These are phyloP conservation scores for Drosophila paulistorum DNA, from an alignment of 1,140 invertebrate genomes.

Conservation along the genomic window DNA sequence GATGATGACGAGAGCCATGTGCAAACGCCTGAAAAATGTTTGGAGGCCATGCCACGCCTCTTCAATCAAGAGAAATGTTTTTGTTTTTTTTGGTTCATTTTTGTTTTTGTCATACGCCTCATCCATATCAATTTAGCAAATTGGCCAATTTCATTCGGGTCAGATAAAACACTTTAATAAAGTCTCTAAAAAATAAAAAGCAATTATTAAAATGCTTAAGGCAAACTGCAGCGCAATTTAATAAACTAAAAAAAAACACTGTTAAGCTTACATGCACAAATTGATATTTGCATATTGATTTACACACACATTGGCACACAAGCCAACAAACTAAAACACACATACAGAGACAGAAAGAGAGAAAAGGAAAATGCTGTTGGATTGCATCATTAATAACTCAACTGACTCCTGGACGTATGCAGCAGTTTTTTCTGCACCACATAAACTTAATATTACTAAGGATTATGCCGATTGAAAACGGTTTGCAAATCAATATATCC, in stretches of 20 bases:
- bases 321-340: neutral
- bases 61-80: constrained; percentile 16
- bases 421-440: constrained; percentile 1
- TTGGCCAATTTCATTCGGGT: neutral
- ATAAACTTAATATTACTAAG: constrained; percentile 40
- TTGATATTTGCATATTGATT: constrained; percentile 44
- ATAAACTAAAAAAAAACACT: constrained; percentile 49
- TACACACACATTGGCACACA: constrained; percentile 20
- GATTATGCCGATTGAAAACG: constrained; percentile 14
- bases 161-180: constrained; percentile 8
- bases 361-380: constrained; percentile 23
- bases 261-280: constrained; percentile 50
- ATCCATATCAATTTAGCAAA: constrained; percentile 11
- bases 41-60: constrained; percentile 18
- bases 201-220: constrained; percentile 75
- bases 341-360: neutral
- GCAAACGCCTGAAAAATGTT: constrained; percentile 23
- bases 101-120: neutral
- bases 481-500: neutral
- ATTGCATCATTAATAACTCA: constrained; percentile 49
- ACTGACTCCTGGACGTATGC: constrained; percentile 28
- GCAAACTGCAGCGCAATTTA: constrained; percentile 33
- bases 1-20: constrained; percentile 36
- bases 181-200: constrained; percentile 36
- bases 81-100: neutral